phyloP scores from a whole-genome alignment of 1,140 invertebrate genomes.

The Xylocopa sonorina region DNA sequence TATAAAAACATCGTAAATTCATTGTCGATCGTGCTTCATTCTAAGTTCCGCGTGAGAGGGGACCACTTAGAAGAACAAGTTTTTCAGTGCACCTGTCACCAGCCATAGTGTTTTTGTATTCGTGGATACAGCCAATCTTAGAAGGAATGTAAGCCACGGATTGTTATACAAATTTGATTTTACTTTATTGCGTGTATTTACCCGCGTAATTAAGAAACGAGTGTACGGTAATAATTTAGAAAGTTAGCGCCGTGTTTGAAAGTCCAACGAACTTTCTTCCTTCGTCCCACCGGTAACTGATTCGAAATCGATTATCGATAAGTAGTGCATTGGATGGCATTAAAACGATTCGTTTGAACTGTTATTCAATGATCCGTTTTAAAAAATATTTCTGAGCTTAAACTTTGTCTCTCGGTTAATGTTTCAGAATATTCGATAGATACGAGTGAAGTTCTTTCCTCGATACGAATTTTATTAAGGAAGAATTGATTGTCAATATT shows the following conservation, averaged over 20 bases:
- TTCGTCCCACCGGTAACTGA: not conserved
- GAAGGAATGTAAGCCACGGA: constrained; percentile 7
- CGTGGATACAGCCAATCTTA: constrained; percentile 8
- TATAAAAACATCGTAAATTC: not conserved
- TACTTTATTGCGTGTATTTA: not conserved
- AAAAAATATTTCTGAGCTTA: not conserved
- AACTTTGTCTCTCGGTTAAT: not conserved
- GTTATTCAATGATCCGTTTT: not conserved
- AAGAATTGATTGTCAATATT: not conserved
- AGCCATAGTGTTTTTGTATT: not conserved
- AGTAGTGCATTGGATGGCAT: not conserved
- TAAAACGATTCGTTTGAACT: not conserved
- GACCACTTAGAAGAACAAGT: constrained; percentile 30
- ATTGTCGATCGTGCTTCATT: not conserved
- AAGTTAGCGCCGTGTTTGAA: not conserved
- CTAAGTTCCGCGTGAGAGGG: not conserved
- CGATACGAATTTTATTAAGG: not conserved
- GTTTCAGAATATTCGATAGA: not conserved
- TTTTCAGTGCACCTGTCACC: constrained; percentile 35
- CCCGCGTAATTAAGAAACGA: constrained; percentile 15
- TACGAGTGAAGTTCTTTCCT: not conserved
- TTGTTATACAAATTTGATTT: constrained; percentile 18
- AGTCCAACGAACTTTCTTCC: constrained; percentile 17
- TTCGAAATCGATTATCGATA: constrained; percentile 27
- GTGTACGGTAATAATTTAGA: constrained; percentile 17